A percentile compares a stretch with the other conserved stretches of the same genome.
These are phyloP conservation scores for Calliphora vomitoria DNA, from an alignment of 2,888 invertebrate species.

Conservation along the genomic window DNA sequence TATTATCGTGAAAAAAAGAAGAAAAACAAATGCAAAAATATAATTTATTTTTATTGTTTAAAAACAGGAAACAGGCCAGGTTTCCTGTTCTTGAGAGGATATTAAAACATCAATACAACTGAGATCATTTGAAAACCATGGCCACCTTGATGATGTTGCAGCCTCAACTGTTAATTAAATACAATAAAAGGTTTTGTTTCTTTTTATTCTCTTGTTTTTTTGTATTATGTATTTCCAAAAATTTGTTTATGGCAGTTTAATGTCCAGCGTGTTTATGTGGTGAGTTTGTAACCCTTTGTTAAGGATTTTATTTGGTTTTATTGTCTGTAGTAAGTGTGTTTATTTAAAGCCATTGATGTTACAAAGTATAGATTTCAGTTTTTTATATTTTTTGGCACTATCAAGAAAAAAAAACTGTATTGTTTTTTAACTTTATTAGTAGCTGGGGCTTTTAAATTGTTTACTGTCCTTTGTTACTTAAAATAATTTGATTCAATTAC, in stretches of 20 bases:
- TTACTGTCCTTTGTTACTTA: slow-evolving; percentile 34
- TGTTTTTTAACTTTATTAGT: slow-evolving; percentile 53
- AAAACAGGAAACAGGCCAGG: slow-evolving; percentile 38
- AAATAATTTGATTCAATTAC: slow-evolving; percentile 55
- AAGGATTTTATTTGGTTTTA: not conserved
- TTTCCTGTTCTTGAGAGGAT: slow-evolving; percentile 41
- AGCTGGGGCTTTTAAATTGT: slow-evolving; percentile 38
- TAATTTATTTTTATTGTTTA: slow-evolving; percentile 15
- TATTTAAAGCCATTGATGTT: not conserved
- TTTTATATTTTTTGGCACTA: not conserved
- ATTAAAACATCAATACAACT: slow-evolving; percentile 4
- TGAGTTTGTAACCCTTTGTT: not conserved
- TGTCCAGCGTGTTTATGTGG: not conserved
- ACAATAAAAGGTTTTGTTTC: slow-evolving; percentile 12
- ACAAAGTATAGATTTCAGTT: slow-evolving; percentile 13
- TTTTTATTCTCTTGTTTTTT: not conserved
- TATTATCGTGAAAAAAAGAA: slow-evolving; percentile 32
- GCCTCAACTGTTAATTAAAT: slow-evolving; percentile 41
- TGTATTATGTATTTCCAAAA: not conserved
- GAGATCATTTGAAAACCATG: not conserved
- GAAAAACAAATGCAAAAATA: not conserved
- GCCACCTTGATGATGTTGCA: not conserved
- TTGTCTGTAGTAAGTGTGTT: not conserved
- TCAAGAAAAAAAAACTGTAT: not conserved
- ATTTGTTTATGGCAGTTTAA: not conserved